phyloP scores from a whole-genome alignment of 2,797 vertebrate species.

The Falco biarmicus region DNA sequence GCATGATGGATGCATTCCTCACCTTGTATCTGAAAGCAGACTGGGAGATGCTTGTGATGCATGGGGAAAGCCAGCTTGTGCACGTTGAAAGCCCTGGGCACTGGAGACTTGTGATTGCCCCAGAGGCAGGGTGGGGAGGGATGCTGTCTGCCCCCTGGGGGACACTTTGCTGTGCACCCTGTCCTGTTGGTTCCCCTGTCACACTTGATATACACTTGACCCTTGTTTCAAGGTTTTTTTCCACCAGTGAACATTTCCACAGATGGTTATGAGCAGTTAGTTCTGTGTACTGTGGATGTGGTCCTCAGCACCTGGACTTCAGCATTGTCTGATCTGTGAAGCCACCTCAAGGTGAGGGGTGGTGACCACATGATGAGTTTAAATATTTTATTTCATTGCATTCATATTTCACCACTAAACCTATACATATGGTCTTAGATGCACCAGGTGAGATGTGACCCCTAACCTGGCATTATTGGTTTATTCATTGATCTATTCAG shows the following conservation, averaged over 20 bases:
- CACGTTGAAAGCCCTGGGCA: accelerated
- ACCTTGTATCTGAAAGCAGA: not conserved
- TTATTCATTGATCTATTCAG: not conserved
- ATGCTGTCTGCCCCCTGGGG: accelerated
- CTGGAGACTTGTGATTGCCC: accelerated
- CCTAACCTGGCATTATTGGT: not conserved
- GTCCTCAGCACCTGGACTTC: not conserved
- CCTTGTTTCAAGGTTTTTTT: not conserved
- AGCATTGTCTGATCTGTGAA: accelerated
- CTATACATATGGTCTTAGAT: not conserved
- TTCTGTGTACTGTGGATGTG: not conserved
- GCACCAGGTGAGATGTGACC: not conserved
- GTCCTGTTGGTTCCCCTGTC: accelerated
- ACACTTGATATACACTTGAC: accelerated
- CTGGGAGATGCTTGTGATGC: accelerated
- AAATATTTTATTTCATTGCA: not conserved
- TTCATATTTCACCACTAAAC: not conserved
- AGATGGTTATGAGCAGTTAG: accelerated
- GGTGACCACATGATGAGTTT: not conserved
- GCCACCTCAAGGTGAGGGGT: not conserved
- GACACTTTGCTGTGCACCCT: accelerated
- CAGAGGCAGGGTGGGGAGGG: too few species aligned
- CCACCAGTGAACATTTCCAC: not conserved
- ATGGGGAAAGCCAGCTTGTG: accelerated
- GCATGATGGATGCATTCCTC: not conserved